These are phyloP conservation scores for Solenopsis fugax DNA, from an alignment of 1,140 invertebrate genomes.

Conservation along the genomic window DNA sequence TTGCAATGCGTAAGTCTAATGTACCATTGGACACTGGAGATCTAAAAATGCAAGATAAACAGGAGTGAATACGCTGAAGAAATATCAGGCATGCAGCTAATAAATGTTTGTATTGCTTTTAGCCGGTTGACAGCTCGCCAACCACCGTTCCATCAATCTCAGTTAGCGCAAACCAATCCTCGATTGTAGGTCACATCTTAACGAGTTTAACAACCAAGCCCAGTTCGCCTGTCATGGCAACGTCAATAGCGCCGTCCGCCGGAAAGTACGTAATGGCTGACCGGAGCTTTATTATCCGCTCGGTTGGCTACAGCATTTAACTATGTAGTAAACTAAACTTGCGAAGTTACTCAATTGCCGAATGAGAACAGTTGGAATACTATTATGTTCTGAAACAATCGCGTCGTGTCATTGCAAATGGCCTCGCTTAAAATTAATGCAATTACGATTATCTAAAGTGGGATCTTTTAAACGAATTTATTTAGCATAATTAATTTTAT, in stretches of 20 bases:
- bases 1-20: background rate
- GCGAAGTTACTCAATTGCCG: slow-evolving; percentile 4
- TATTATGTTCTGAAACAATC: background rate
- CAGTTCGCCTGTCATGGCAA: slow-evolving; percentile 46
- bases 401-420: background rate
- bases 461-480: background rate
- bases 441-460: background rate
- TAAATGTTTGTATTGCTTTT: slow-evolving; percentile 75
- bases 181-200: slow-evolving; percentile 60
- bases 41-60: background rate
- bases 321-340: slow-evolving; percentile 23
- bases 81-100: background rate
- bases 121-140: slow-evolving; percentile 62
- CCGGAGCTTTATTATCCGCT: slow-evolving; percentile 48
- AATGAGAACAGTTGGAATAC: slow-evolving; percentile 6
- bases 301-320: slow-evolving; percentile 12
- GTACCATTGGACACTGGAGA: background rate
- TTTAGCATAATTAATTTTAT: background rate
- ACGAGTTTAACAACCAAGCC: slow-evolving; percentile 60
- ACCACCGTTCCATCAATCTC: slow-evolving; percentile 51
- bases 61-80: background rate
- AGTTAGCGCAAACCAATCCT: slow-evolving; percentile 66
- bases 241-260: slow-evolving; percentile 56
- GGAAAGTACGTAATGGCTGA: slow-evolving; percentile 73
- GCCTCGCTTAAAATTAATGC: background rate